Evolutionary conservation across 2,888 invertebrate species (phyloP).

Genomic region (Drosophila antonietae): DNA sequence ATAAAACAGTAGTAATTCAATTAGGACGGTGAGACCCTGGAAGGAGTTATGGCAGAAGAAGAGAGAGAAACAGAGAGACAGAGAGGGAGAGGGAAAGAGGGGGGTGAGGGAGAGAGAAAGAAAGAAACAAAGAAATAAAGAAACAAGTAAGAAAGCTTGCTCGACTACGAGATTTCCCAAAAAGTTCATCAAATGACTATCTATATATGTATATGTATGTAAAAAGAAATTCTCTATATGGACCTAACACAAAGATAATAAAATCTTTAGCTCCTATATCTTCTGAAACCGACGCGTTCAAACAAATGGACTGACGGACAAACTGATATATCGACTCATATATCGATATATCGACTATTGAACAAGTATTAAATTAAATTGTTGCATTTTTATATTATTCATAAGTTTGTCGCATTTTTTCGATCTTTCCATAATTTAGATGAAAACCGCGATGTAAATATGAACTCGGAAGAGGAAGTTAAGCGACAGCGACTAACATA

Average conservation of each 20-base stretch:
- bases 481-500: constrained; percentile 95
- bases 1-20: constrained; percentile 43
- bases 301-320: no score
- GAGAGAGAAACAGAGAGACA: no score
- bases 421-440: constrained; percentile 86
- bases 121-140: neutral
- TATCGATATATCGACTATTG: no score
- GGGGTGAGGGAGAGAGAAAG: neutral
- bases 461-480: constrained; percentile 94
- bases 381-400: neutral
- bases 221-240: no score
- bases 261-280: no score
- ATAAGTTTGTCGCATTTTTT: neutral
- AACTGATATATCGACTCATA: no score
- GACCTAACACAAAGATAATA: no score
- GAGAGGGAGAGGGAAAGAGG: neutral
- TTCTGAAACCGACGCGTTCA: no score
- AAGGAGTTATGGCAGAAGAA: neutral
- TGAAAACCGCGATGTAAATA: constrained; percentile 94
- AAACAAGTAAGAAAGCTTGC: no score
- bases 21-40: constrained; percentile 21
- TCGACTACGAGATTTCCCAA: no score
- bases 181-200: no score
- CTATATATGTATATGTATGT: no score
- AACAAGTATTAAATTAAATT: neutral